Conservation (phyloP, 2,888 invertebrate genomes). For the Caenorhabditis japonica region DNA sequence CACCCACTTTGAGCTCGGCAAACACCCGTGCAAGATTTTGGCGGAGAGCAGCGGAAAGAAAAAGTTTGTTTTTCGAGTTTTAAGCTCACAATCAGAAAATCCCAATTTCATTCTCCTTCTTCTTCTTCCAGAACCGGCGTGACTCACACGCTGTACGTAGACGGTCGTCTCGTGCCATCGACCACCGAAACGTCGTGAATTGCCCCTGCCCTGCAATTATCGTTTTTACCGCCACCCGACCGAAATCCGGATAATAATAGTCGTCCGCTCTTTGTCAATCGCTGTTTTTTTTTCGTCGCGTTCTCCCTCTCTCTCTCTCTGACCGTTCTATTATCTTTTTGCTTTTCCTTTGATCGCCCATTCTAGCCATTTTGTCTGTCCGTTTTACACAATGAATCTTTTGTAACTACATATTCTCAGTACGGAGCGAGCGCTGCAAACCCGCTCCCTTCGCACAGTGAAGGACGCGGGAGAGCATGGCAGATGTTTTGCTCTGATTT, state of each 20-base stretch:
- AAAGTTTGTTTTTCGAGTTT: constrained; percentile 35
- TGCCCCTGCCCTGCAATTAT: background rate
- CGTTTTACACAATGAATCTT: too few relatives aligned
- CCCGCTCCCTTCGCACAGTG: too few relatives aligned
- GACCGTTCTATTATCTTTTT: too few relatives aligned
- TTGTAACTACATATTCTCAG: too few relatives aligned
- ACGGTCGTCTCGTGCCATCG: constrained; percentile 36
- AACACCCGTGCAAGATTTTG: constrained; percentile 69
- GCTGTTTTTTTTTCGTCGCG: background rate
- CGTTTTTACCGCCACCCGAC: constrained; percentile 1
- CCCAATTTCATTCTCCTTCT: background rate
- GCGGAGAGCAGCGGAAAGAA: constrained; percentile 58
- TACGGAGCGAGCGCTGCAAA: too few relatives aligned
- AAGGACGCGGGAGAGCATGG: too few relatives aligned
- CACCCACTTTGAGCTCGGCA: constrained; percentile 84
- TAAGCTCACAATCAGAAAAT: background rate
- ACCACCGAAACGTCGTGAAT: background rate
- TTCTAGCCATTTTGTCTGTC: too few relatives aligned
- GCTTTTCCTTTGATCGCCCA: too few relatives aligned
- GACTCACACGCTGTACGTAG: constrained; percentile 70
- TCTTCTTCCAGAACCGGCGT: constrained; percentile 80
- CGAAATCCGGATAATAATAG: background rate
- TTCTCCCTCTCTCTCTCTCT: constrained; percentile 5
- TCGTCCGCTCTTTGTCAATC: background rate
- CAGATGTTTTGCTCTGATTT: too few relatives aligned